Evolutionary conservation across 2,888 invertebrate species (phyloP).

Genomic region (Frankliniella intonsa): DNA sequence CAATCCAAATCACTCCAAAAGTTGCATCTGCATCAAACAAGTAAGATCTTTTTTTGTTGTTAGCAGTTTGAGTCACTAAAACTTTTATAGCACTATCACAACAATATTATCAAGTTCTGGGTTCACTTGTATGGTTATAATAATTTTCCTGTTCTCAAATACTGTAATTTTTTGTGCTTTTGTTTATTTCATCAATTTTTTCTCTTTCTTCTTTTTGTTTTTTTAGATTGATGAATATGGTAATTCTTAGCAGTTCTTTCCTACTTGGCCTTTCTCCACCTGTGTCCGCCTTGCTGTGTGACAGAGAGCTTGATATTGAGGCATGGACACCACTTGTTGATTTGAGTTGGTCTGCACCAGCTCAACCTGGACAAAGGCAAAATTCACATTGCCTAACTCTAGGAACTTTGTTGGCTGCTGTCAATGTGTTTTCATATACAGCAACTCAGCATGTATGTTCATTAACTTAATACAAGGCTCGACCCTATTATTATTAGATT

Average conservation of each 20-base stretch:
- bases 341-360: not conserved
- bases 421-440: not conserved
- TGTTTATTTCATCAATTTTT: not conserved
- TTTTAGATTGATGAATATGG: constrained; percentile 10
- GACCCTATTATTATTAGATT: not conserved
- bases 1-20: not conserved
- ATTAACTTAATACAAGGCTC: not conserved
- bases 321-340: not conserved
- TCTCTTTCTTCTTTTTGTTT: not conserved
- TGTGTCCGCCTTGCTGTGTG: not conserved
- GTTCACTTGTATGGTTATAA: no score
- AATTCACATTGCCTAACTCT: not conserved
- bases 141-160: no score
- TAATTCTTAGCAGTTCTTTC: not conserved
- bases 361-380: not conserved
- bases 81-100: no score
- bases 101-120: no score
- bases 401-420: constrained; percentile 6
- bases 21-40: constrained; percentile 5
- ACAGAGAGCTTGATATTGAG: not conserved
- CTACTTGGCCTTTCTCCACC: not conserved
- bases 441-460: not conserved
- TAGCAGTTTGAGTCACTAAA: no score
- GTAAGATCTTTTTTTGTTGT: not conserved
- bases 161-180: no score